Percentiles rank a stretch among this genome's conserved stretches.
Conservation (phyloP, 2,113 vertebrate species). For the Siniperca knerii region DNA sequence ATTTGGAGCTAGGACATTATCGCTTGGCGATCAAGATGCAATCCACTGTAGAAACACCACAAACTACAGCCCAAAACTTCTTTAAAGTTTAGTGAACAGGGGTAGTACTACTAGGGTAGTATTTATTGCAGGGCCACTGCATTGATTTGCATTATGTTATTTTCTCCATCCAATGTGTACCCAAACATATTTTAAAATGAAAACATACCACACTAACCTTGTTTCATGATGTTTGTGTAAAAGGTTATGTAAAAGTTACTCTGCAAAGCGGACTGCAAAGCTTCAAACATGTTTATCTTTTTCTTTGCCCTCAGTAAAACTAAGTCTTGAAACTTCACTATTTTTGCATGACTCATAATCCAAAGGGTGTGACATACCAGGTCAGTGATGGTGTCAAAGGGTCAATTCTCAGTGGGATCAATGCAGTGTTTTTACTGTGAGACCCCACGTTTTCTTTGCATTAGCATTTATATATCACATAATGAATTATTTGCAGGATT, state of each 20-base stretch:
- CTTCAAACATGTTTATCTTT: conserved; percentile 51
- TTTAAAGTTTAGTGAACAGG: too few relatives aligned
- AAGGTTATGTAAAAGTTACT: conserved; percentile 4
- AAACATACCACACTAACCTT: background rate
- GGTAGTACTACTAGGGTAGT: too few relatives aligned
- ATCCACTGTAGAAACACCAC: background rate
- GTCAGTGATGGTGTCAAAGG: conserved; percentile 19
- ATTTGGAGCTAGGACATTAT: background rate
- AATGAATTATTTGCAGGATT: background rate
- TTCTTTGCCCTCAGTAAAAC: conserved; percentile 14
- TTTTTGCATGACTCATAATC: conserved; percentile 65
- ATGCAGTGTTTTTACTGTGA: background rate
- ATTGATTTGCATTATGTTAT: background rate
- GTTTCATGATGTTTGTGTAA: background rate
- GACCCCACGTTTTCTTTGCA: background rate
- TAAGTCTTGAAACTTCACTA: conserved; percentile 17
- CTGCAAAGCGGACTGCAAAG: background rate
- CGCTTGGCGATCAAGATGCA: background rate
- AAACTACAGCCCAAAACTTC: background rate
- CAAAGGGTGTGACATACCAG: conserved; percentile 28
- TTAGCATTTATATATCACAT: background rate
- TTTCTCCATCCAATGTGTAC: background rate
- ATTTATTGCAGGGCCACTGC: too few relatives aligned
- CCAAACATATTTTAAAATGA: too few relatives aligned
- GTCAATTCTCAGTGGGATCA: background rate